Base-by-base conservation (phyloP, 1,140 invertebrate species). In the Drosophila baimaii region DNA sequence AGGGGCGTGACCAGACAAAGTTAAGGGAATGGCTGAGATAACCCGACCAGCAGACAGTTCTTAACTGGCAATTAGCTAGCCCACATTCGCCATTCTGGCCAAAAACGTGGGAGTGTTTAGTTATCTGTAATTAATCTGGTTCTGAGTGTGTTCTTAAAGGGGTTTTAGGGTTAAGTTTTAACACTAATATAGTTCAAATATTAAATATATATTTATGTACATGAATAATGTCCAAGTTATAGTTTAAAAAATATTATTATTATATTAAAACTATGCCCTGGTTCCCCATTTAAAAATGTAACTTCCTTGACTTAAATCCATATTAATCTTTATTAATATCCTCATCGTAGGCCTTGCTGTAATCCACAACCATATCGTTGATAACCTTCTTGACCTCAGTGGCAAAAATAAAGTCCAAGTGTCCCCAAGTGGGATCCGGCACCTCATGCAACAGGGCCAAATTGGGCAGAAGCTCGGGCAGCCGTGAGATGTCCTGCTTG, bases 321-420 rank as follows among this genome's bases (percentile, higher is more conserved):
- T 12, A 13, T 46, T 29, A 12, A 21, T 29, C 15, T 55, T 17
- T 29, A 25, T 62, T 61, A 37, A 0, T 10, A 9, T 33, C n/a
- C 2, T 37, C 33, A 52, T 86, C 82, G 51, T 74, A 77, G n/a
- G 25, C 33, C 31, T 33, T 49, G 31, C 66, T 76, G n/a, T 77
- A 46, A 12, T 79, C 79, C 1, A 93, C 90, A 8, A 93, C 88
- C 66, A 85, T 70, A 69, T 93, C 85, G 66, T 93, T 93, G 31
- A 94, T 91, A 15, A 93, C 63, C 15, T 71, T 73, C 44, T 92
- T 92, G 10, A 92, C 92, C 65, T 94, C 88, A 12, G 84, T 92
- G 0, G 92, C 93, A 78, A 92, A 93, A 29, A 94, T 65, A 75
- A 93, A 94, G 84, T 94, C 94, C 43, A 94, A 57, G 57, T 95